Conservation (phyloP, 2,113 vertebrate genomes). For the Edolisoma coerulescens region DNA sequence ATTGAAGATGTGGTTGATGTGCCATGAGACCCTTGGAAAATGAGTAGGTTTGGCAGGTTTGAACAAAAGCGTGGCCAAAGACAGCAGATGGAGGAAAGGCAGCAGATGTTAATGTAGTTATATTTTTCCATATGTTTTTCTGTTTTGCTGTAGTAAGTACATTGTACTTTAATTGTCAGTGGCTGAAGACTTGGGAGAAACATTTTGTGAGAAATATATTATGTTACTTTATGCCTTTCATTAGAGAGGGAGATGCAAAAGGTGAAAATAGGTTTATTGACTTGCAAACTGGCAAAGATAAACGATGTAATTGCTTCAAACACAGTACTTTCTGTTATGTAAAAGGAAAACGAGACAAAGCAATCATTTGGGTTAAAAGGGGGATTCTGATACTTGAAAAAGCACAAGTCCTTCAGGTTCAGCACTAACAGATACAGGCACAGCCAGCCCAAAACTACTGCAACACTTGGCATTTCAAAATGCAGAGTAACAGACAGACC, state of each 20-base stretch:
- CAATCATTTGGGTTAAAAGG: neutral
- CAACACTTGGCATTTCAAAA: neutral
- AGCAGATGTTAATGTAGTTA: constrained; percentile 66
- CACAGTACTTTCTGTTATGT: neutral
- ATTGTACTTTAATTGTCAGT: constrained; percentile 58
- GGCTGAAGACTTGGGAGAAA: constrained; percentile 17
- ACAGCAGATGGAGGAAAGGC: constrained; percentile 65
- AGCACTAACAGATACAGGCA: neutral
- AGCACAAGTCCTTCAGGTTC: neutral
- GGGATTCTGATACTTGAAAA: neutral
- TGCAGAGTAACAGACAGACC: neutral
- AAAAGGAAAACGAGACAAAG: neutral
- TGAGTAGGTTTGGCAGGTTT: constrained; percentile 41
- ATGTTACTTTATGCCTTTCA: neutral
- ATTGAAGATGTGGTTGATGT: neutral
- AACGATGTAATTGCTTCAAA: neutral
- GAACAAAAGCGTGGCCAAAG: constrained; percentile 43
- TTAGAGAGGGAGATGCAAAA: neutral
- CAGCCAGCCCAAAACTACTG: neutral
- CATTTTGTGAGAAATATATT: neutral
- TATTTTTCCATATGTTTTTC: constrained; percentile 71
- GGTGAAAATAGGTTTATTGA: neutral
- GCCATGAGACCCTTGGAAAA: neutral
- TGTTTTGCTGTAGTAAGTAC: constrained; percentile 52
- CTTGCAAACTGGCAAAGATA: neutral